phyloP scores from a whole-genome alignment of 2,113 vertebrate genomes.

The Candoia aspera region DNA sequence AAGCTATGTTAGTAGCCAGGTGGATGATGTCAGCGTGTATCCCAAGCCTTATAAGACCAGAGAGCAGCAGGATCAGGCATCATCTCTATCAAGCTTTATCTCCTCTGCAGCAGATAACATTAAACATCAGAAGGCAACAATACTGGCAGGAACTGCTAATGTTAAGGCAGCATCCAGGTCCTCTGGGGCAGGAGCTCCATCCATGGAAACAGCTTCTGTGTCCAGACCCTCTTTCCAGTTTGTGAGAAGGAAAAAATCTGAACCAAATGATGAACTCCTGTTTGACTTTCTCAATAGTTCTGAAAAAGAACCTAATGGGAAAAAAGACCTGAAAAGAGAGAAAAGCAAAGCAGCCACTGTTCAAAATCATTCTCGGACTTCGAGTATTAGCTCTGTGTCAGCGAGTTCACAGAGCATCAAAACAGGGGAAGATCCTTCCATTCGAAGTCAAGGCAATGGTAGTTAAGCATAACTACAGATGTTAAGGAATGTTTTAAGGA shows the following conservation, averaged over 20 bases:
- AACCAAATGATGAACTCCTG: conserved; percentile 92
- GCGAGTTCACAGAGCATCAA: conserved; percentile 74
- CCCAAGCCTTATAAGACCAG: conserved; percentile 53
- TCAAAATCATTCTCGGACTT: conserved; percentile 79
- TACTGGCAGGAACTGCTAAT: conserved; percentile 82
- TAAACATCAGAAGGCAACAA: conserved; percentile 82
- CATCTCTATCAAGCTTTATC: conserved; percentile 76
- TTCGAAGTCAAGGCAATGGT: conserved; percentile 84
- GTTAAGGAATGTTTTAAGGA: conserved; percentile 21
- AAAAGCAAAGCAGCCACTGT: conserved; percentile 70
- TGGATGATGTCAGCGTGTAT: conserved; percentile 62
- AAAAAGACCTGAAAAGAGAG: conserved; percentile 82
- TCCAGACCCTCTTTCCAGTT: conserved; percentile 83
- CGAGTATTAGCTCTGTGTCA: conserved; percentile 80
- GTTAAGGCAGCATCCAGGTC: conserved; percentile 67
- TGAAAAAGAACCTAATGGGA: conserved; percentile 81
- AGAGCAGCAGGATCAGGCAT: conserved; percentile 67
- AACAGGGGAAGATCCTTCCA: conserved; percentile 76
- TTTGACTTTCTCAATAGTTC: conserved; percentile 99
- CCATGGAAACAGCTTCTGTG: conserved; percentile 57
- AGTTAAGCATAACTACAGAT: conserved; percentile 53
- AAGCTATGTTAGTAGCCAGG: conserved; percentile 59
- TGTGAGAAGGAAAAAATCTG: conserved; percentile 88
- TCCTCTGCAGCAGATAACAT: conserved; percentile 90
- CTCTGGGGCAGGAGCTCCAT: conserved; percentile 49